Evolutionary conservation across 2,797 vertebrate genomes (phyloP), one percentile per base, ranked within the genome.

Genomic region (Sibirionetta formosa): DNA sequence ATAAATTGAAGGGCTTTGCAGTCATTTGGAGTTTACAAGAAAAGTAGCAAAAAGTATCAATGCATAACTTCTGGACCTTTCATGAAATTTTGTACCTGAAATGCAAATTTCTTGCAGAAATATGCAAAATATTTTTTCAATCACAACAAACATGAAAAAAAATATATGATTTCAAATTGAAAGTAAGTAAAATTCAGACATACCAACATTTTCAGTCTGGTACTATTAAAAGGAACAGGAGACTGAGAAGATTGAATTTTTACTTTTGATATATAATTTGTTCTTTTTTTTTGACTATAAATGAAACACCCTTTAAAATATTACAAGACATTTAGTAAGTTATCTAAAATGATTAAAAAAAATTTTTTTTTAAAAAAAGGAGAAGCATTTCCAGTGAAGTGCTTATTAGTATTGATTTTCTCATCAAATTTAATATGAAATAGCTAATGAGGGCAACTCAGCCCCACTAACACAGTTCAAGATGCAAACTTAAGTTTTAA

Each of bases 371-470:
- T 2, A 38, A 38, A 38, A 38, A 38, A 38, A 38, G 38, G 22
- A 48, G 22, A 56, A 7, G 4, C 54, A 61, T 81, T 94, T 50
- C 48, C 24, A 50, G 13, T 75, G 44, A 79, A 80, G 50, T 15
- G n/a, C 82, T 91, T 91, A 73, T 88, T 93, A 92, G 44, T 72
- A 85, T 58, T 66, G 42, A n/a, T 20, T 70, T 96, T 87, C 78
- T 85, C 51, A 81, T 64, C 46, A 93, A 92, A 83, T 89, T 96
- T 85, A 86, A 82, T 61, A 78, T 46, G 63, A 77, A 92, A 71
- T n/a, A 86, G 88, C 57, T 97, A 93, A 93, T 61, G 82, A 90
- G 79, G 78, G 66, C 88, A 95, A 66, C 60, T 86, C 79, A 84
- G 48, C 65, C 75, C 78, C 64, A 57, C 53, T 40, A 53, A 93